phyloP scores from a whole-genome alignment of 2,888 invertebrate species.

The Mimachlamys varia region DNA sequence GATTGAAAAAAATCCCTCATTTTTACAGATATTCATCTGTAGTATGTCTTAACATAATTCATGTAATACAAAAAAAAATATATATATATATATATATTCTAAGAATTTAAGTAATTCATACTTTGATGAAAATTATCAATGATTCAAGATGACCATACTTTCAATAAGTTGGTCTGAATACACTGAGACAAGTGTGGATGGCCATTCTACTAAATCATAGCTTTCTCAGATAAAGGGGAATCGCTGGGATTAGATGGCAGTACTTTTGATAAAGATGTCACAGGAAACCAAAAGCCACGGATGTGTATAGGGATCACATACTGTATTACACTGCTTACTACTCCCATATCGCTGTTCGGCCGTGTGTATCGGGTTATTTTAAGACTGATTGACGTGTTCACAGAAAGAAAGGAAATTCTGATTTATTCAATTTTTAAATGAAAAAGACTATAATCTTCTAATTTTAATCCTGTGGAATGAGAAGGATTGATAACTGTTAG shows the following conservation, averaged over 20 bases:
- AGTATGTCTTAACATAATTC: background rate
- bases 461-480: background rate
- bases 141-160: background rate
- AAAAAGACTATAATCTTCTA: background rate
- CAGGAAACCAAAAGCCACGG: background rate
- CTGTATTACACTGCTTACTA: background rate
- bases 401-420: background rate
- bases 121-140: background rate
- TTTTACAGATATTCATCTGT: background rate
- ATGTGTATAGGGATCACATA: background rate
- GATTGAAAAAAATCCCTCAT: background rate
- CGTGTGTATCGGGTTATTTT: background rate
- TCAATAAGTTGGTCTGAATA: background rate
- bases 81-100: background rate
- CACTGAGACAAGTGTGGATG: background rate
- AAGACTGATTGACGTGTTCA: background rate
- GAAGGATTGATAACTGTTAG: background rate
- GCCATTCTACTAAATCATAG: background rate
- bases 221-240: background rate
- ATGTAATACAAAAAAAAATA: background rate
- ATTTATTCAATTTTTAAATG: background rate
- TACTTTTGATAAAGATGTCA: background rate
- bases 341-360: background rate
- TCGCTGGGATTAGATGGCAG: background rate
- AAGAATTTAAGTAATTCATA: background rate